Evolutionary conservation across 2,888 invertebrate species (phyloP).

Genomic region (Erebia ligea): DNA sequence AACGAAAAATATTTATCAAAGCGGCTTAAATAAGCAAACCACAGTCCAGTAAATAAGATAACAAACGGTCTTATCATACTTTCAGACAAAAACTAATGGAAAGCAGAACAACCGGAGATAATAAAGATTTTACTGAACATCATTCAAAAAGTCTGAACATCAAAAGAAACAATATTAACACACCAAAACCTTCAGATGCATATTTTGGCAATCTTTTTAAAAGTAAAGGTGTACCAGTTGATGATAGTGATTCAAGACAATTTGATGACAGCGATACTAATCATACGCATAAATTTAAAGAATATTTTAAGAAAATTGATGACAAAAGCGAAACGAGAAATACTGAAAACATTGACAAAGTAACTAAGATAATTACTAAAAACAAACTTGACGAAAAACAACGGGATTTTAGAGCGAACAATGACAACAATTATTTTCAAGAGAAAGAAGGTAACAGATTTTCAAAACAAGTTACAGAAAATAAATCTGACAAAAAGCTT

Average conservation of each 20-base stretch:
- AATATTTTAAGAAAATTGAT: not conserved
- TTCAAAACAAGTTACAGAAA: not conserved
- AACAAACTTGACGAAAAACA: not conserved
- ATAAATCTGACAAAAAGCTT: not conserved
- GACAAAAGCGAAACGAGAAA: not conserved
- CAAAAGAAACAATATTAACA: not conserved
- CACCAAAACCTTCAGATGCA: conserved; percentile 24
- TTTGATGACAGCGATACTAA: not conserved
- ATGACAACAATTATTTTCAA: not conserved
- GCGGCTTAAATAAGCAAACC: no score
- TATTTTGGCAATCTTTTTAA: conserved; percentile 36
- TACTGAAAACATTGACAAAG: no score
- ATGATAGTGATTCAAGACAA: not conserved
- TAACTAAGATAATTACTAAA: not conserved
- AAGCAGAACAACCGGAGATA: not conserved
- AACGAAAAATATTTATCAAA: no score
- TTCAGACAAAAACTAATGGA: conserved; percentile 3
- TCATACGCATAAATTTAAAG: not conserved
- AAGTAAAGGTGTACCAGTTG: not conserved
- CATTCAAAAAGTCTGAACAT: not conserved
- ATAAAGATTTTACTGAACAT: not conserved
- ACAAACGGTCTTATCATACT: not conserved
- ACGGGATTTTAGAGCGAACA: not conserved
- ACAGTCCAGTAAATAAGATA: not conserved
- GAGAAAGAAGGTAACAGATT: not conserved